These are phyloP conservation scores for Sebastes glaucus DNA, from an alignment of 2,797 vertebrate species.

Conservation along the genomic window DNA sequence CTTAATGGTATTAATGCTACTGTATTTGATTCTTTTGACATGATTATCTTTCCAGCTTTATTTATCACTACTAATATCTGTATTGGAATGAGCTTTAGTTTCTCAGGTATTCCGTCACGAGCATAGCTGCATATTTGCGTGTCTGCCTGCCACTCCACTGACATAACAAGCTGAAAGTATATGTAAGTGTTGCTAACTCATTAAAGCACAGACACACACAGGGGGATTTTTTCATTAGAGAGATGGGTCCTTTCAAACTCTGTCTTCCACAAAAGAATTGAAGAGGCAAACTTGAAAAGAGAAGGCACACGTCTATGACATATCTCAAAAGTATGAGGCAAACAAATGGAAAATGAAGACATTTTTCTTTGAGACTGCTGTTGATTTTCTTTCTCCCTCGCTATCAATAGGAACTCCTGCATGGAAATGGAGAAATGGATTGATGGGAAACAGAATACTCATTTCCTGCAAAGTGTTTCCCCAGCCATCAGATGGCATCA, in stretches of 20 bases:
- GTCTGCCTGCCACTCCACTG: slow-evolving; percentile 36
- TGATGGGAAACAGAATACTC: slow-evolving; percentile 58
- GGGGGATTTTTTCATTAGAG: slow-evolving; percentile 37
- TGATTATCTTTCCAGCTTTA: neutral
- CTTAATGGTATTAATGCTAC: slow-evolving; percentile 8
- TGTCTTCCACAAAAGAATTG: slow-evolving; percentile 53
- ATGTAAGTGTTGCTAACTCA: slow-evolving; percentile 56
- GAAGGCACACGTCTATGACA: slow-evolving; percentile 46
- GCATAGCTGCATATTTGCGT: slow-evolving; percentile 12
- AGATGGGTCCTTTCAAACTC: slow-evolving; percentile 58
- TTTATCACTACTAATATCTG: slow-evolving; percentile 1
- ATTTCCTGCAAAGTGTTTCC: slow-evolving; percentile 65
- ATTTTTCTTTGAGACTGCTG: slow-evolving; percentile 61
- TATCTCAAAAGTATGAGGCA: slow-evolving; percentile 59
- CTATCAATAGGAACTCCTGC: slow-evolving; percentile 57
- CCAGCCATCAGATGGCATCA: slow-evolving; percentile 61
- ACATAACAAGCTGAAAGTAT: slow-evolving; percentile 54
- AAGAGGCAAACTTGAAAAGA: slow-evolving; percentile 56
- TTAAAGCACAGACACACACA: slow-evolving; percentile 48
- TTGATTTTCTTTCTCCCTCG: slow-evolving; percentile 52
- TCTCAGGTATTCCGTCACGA: slow-evolving; percentile 18
- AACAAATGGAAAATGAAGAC: slow-evolving; percentile 69
- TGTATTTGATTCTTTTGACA: slow-evolving; percentile 27
- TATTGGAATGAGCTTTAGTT: slow-evolving; percentile 5
- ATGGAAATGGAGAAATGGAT: slow-evolving; percentile 57